Conservation (phyloP, 2,888 invertebrate genomes). For the Chloromyia formosa region DNA sequence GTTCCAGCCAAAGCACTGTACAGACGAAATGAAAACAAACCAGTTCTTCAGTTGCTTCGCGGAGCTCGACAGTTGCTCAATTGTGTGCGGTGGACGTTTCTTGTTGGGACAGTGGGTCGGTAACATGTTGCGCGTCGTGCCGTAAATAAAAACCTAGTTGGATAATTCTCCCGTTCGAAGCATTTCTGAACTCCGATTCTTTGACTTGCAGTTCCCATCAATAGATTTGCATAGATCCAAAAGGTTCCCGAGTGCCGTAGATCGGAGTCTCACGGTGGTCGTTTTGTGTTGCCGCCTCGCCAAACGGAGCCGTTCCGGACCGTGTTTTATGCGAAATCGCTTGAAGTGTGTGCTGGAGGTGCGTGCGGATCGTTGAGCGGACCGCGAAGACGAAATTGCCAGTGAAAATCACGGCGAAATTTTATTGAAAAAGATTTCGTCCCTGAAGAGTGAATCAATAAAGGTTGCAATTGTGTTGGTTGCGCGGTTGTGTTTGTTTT, state of each 20-base stretch:
- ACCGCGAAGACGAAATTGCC: neutral
- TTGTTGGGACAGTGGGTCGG: neutral
- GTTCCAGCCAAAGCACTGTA: neutral
- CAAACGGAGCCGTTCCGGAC: too few species aligned
- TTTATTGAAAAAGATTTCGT: neutral
- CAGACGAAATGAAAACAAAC: conserved; percentile 18
- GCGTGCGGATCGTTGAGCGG: neutral
- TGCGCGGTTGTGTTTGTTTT: neutral
- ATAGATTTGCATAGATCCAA: neutral
- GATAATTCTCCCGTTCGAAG: neutral
- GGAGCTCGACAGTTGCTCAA: conserved; percentile 25
- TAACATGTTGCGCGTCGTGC: conserved; percentile 36
- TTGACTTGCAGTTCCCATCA: neutral
- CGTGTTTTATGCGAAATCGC: neutral
- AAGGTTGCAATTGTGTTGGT: conserved; percentile 22
- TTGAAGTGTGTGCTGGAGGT: neutral
- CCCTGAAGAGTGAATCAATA: conserved; percentile 33
- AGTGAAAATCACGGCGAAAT: conserved; percentile 9
- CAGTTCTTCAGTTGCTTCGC: conserved; percentile 39
- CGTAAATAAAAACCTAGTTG: neutral
- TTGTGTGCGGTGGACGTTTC: neutral
- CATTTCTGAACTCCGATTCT: neutral
- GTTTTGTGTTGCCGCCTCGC: neutral
- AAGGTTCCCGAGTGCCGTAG: neutral
- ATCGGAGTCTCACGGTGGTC: neutral